Evolutionary conservation across 2,888 invertebrate species (phyloP).

Genomic region (Calephelis perditalis): DNA sequence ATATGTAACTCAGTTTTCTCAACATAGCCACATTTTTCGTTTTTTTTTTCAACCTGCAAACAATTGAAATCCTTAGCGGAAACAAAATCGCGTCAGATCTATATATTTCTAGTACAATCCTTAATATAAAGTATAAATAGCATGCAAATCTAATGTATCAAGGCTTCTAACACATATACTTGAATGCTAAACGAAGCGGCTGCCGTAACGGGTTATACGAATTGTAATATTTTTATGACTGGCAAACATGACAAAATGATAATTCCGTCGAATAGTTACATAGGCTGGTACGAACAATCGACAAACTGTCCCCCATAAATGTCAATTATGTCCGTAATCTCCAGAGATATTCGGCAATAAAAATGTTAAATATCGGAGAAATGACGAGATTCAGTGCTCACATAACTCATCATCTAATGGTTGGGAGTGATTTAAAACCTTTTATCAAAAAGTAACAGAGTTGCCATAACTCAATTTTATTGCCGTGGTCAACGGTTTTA

Average conservation of each 20-base stretch:
- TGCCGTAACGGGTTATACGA: conserved; percentile 68
- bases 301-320: conserved; percentile 55
- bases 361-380: conserved; percentile 69
- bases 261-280: conserved; percentile 51
- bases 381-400: conserved; percentile 69
- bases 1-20: too few relatives aligned
- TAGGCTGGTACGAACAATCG: conserved; percentile 39
- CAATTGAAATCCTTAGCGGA: conserved; percentile 56
- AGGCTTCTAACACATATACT: conserved; percentile 63
- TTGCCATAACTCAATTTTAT: conserved; percentile 74
- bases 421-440: conserved; percentile 74
- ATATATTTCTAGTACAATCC: conserved; percentile 42
- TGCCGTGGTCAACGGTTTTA: conserved; percentile 69
- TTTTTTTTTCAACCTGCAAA: conserved; percentile 53
- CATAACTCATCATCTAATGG: conserved; percentile 77
- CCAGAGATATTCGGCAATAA: conserved; percentile 69
- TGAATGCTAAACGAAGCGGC: conserved; percentile 72
- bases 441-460: conserved; percentile 74
- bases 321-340: conserved; percentile 61
- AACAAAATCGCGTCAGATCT: conserved; percentile 52
- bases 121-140: conserved; percentile 46
- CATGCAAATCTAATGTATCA: conserved; percentile 73
- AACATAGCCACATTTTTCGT: conserved; percentile 31
- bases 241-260: conserved; percentile 58
- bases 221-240: conserved; percentile 67